These are phyloP conservation scores for Schizopygopsis pylzovi DNA, from an alignment of 2,797 vertebrate species.

Conservation along the genomic window DNA sequence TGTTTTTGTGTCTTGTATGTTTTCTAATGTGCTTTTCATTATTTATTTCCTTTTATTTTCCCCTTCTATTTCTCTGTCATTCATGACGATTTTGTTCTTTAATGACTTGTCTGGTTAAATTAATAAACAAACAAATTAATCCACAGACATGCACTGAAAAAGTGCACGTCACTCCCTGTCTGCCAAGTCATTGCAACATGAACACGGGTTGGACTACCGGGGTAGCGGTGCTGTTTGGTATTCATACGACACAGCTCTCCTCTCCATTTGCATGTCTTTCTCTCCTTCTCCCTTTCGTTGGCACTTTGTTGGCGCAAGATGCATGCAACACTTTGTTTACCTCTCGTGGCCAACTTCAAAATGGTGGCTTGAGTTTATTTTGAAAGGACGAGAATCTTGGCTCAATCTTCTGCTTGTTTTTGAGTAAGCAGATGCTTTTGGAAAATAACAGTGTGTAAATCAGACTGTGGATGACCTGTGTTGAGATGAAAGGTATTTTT, in stretches of 20 bases:
- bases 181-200: conserved; percentile 41
- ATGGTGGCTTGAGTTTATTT: conserved; percentile 15
- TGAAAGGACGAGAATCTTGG: neutral
- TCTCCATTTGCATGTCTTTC: conserved; percentile 20
- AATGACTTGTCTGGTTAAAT: neutral
- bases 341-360: conserved; percentile 3
- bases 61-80: neutral
- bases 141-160: conserved; percentile 21
- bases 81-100: neutral
- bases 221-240: conserved; percentile 23
- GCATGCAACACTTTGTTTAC: conserved; percentile 26
- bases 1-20: neutral
- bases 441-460: neutral
- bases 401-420: conserved; percentile 3
- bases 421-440: conserved; percentile 8
- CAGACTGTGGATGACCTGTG: neutral
- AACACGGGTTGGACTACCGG: conserved; percentile 10
- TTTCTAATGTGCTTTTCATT: neutral
- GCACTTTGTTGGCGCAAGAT: conserved; percentile 28
- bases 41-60: neutral
- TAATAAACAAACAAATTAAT: conserved; percentile 12
- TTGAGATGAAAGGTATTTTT: conserved; percentile 42
- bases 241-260: conserved; percentile 37
- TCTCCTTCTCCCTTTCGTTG: conserved; percentile 24
- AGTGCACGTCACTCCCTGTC: neutral